Conservation (phyloP, 2,888 invertebrate species). For the Trachelus troglodyta region DNA sequence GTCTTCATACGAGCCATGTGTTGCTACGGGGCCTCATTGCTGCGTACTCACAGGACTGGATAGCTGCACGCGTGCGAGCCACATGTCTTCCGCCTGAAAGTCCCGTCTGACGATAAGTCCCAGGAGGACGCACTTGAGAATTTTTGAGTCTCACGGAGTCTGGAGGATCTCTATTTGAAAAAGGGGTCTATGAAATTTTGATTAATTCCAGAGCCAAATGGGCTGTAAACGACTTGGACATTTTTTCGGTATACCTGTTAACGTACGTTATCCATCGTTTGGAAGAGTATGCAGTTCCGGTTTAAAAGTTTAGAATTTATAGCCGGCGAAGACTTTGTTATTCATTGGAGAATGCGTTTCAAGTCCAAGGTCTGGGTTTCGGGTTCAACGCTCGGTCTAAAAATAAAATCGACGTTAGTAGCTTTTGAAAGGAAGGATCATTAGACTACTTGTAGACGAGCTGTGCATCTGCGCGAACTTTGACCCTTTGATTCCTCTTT, state of each 20-base stretch:
- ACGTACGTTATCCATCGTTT: not conserved
- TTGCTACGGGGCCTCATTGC: not conserved
- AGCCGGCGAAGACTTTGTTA: not conserved
- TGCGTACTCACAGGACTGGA: not conserved
- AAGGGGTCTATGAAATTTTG: not conserved
- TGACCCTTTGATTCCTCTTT: not conserved
- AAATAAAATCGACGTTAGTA: not conserved
- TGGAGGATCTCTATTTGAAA: not conserved
- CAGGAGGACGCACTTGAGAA: not conserved
- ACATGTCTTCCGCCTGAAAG: not conserved
- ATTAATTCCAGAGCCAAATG: not conserved
- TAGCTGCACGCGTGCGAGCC: not conserved
- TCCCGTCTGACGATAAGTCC: not conserved
- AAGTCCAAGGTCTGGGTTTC: not conserved
- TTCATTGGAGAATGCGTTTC: not conserved
- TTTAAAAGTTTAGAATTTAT: not conserved
- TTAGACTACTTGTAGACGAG: not conserved
- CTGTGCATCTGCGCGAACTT: not conserved
- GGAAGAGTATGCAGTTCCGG: not conserved
- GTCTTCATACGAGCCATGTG: constrained; percentile 1
- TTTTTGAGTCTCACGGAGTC: not conserved
- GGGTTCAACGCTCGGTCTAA: not conserved
- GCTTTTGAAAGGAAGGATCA: not conserved
- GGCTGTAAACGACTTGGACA: not conserved
- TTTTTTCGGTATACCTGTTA: not conserved